Evolutionary conservation across 2,797 vertebrate species (phyloP).

Genomic region (Ambastaia sidthimunki): DNA sequence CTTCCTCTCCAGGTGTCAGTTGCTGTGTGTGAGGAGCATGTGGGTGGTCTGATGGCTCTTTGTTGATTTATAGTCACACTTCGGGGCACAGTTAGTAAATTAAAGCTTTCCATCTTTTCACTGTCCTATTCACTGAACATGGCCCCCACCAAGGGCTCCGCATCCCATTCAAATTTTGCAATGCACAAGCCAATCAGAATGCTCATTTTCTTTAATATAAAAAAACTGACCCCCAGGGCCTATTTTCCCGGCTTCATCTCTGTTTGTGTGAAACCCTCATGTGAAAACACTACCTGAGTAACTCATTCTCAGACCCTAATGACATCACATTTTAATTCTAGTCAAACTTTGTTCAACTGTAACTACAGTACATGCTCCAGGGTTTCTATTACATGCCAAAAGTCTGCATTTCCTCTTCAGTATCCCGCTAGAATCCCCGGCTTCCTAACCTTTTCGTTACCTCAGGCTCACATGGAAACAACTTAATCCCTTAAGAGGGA

Average conservation of each 20-base stretch:
- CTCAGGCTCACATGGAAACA: slow-evolving; percentile 8
- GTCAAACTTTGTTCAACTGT: slow-evolving; percentile 3
- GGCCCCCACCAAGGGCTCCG: too few species aligned
- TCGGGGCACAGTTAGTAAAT: neutral
- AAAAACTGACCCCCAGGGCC: too few species aligned
- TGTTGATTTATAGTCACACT: slow-evolving; percentile 11
- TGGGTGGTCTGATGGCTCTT: slow-evolving; percentile 31
- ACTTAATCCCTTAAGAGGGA: slow-evolving; percentile 5
- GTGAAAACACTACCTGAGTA: neutral
- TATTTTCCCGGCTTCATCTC: neutral
- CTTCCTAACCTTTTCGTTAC: neutral
- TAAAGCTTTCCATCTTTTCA: neutral
- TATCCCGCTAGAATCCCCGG: neutral
- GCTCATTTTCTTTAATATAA: neutral
- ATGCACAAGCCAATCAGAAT: neutral
- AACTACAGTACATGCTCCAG: slow-evolving; percentile 1
- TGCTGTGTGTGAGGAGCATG: neutral
- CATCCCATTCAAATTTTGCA: neutral
- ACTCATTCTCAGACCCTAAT: neutral
- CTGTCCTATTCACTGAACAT: neutral
- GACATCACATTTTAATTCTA: neutral
- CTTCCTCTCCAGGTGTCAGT: slow-evolving; percentile 21
- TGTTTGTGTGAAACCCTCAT: neutral
- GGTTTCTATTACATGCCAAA: slow-evolving; percentile 20
- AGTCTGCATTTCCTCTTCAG: neutral